Base-by-base conservation (phyloP, 1,140 invertebrate species). In the Bicyclus anynana region DNA sequence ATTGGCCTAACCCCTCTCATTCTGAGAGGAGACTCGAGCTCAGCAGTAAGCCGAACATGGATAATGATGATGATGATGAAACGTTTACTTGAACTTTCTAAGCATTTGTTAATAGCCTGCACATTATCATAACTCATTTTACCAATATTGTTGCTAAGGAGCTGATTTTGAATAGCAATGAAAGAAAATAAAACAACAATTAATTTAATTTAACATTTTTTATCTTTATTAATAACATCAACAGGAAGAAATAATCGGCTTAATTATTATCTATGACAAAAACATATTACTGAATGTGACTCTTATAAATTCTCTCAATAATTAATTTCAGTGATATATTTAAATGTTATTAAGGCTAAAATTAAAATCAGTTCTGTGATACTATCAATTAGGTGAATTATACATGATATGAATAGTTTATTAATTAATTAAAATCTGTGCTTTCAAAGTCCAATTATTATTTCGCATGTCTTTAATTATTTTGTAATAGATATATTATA, bases 181-280 rank as follows among this genome's bases (percentile, higher is more conserved):
- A 12, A 44, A 44, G 26, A 26, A 47, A 47, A 47, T 21, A 27
- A 27, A 16, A 5, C n/a, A n/a, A n/a, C n/a, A n/a, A n/a, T n/a
- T n/a, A n/a, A n/a, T 5, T 27, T 27, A 27, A 47, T 47, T 47
- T 51, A 51, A 51, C 49, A 51, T 51, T 51, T 56, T 66, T 67
- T 59, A 66, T 66, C 59, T 76, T 80, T 77, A 72, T 72, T 77
- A 61, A 67, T 72, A 77, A 75, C 68, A 73, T 75, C 68, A 77
- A 77, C 66, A 73, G 62, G 62, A 63, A 67, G 72, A 76, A 78
- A 75, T 73, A 77, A 69, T 23, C 23, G 23, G 23, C 23, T 23
- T 69, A 72, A 72, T 69, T 65, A 74, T 42, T 65, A 74, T 42
- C 53, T 69, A 67, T 65, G 58, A 72, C 62, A 65, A 70, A 77